Evolutionary conservation across 2,797 vertebrate genomes (phyloP).

Genomic region (Heteromormyrus szaboi): DNA sequence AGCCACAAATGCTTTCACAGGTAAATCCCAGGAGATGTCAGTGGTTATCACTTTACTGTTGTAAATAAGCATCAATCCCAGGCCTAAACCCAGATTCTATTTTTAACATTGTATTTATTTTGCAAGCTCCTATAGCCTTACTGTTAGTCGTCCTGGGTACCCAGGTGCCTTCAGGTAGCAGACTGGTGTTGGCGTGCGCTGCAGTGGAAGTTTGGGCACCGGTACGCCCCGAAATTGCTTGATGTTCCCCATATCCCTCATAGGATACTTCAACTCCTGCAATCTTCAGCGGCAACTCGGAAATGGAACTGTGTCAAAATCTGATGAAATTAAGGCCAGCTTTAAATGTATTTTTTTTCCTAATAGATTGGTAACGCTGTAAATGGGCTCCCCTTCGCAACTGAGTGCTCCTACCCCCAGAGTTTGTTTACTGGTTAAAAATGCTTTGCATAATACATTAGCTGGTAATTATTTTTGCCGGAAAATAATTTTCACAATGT

Average conservation of each 20-base stretch:
- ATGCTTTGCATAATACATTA: conserved; percentile 6
- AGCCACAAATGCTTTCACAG: conserved; percentile 91
- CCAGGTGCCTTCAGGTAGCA: not conserved
- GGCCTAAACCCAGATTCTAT: not conserved
- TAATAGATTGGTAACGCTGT: not conserved
- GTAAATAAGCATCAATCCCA: not conserved
- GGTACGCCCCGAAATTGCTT: not conserved
- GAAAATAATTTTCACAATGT: not conserved
- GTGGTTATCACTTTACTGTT: not conserved
- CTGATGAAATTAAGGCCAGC: not conserved
- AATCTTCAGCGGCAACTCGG: not conserved
- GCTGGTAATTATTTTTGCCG: conserved; percentile 10
- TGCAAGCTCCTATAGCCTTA: not conserved
- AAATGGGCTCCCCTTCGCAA: not conserved
- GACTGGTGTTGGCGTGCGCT: not conserved
- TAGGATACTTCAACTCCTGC: not conserved
- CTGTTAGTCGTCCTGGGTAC: not conserved
- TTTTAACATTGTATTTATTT: not conserved
- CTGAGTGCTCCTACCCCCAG: not conserved
- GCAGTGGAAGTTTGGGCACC: not conserved
- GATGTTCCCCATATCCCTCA: not conserved
- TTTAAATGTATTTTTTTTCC: not conserved
- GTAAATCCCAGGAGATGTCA: conserved; percentile 53
- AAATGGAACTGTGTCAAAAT: not conserved
- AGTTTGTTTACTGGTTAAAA: conserved; percentile 12